Conservation (phyloP, 2,113 vertebrate species). For the Arizona elegans region DNA sequence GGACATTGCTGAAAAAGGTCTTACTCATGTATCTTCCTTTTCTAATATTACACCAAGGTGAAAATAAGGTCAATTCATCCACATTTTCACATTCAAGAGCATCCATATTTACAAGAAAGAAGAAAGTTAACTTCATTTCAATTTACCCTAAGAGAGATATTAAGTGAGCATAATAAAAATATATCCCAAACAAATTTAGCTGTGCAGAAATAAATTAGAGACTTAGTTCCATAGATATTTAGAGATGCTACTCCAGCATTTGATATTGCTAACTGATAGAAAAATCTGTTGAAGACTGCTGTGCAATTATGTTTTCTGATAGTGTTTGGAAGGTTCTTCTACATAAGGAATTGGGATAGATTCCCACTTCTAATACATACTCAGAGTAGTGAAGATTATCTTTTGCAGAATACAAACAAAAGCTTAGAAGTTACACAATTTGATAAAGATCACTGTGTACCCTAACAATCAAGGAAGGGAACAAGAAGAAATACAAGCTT, state of each 20-base stretch:
- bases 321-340: constrained; percentile 28
- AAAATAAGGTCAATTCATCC: background rate
- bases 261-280: background rate
- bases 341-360: constrained; percentile 2
- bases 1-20: background rate
- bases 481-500: background rate
- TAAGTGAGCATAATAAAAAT: background rate
- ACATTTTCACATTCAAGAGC: background rate
- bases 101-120: background rate
- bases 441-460: background rate
- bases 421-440: background rate
- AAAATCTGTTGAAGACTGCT: rapidly evolving
- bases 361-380: background rate
- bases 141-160: background rate
- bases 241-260: background rate
- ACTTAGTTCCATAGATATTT: background rate
- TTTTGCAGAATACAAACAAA: background rate
- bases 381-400: background rate
- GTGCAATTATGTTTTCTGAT: constrained; percentile 38
- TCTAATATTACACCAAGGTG: background rate
- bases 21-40: background rate
- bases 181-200: background rate
- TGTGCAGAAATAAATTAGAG: background rate
- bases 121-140: background rate
- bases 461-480: background rate